Base-by-base conservation (phyloP, 2,797 vertebrate genomes). In the Pseudomugil tenellus region DNA sequence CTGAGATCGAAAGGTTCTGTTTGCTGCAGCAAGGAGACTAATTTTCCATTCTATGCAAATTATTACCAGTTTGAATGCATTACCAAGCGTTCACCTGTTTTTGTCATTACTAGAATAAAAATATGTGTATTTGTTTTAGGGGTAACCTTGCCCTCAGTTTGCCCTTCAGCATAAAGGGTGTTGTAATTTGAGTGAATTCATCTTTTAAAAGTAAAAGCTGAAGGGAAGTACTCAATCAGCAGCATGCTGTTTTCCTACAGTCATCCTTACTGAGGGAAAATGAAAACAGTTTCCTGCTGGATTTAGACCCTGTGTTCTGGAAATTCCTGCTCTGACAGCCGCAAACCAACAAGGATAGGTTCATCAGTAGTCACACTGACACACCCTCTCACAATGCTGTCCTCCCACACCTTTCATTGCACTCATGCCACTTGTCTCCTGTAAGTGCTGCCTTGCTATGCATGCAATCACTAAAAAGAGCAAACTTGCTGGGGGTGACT, bases 311-410 rank as follows among this genome's bases (percentile, higher is more conserved):
- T 23, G 58, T 64, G 23, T 64, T 74, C 51, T 31, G 54, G 29
- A 70, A 72, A 75, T 64, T 55, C 62, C 31, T 16, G 23, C 63
- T 62, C 63, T 77, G 80, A 74, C 61, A 53, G 59, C 76, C 68
- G 76, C 71, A 79, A 80, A 62, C 80, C 48, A 64, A 80, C 67
- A 63, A 64, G 66, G 60, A 65, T 11, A 26, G 58, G 70, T 70
- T 85, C 73, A 61, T 85, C 81, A 74, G 71, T 52, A 67, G 73
- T 86, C 77, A 69, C 48, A 56, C 77, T 73, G 74, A 79, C 82
- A 77, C 74, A 83, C 77, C 86, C 81, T 88, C 80, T 82, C 76
- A 26, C 63, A 60, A 66, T 10, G 74, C 81, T 87, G 80, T 89
- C 87, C 83, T 80, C 85, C 81, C 77, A 76, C 80, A 63, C 66